These are phyloP conservation scores for Falco peregrinus DNA, from an alignment of 2,797 vertebrate species.

Conservation along the genomic window DNA sequence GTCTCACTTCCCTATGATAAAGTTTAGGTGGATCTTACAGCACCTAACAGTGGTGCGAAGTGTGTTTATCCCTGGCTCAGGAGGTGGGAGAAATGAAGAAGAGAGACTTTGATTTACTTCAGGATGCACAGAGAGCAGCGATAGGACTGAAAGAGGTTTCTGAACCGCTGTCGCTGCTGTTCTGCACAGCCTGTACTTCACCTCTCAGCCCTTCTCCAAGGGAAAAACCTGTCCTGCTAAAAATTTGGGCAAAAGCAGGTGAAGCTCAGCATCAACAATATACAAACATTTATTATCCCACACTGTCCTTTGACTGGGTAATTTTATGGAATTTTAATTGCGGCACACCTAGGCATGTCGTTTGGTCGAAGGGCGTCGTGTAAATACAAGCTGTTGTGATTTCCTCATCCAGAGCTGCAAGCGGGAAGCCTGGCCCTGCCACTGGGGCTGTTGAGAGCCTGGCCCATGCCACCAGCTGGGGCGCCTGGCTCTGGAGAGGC, in stretches of 20 bases:
- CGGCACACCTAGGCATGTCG: background rate
- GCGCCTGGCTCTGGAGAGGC: background rate
- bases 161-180: accelerated
- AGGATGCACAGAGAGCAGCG: accelerated
- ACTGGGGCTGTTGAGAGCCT: background rate
- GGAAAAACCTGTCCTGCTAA: background rate
- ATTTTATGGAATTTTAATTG: background rate
- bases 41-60: background rate
- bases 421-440: background rate
- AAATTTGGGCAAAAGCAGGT: background rate
- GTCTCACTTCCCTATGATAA: background rate
- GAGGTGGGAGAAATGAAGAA: background rate
- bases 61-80: background rate
- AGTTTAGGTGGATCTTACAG: background rate
- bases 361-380: accelerated
- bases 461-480: background rate
- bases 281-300: background rate
- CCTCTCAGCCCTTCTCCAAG: background rate
- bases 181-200: background rate
- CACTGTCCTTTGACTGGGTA: background rate
- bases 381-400: background rate
- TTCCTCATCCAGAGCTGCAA: background rate
- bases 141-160: background rate
- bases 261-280: background rate
- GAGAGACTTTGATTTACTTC: background rate